Percentiles rank a stretch among this genome's conserved stretches.
Conservation (phyloP, 2,888 invertebrate genomes). For the Ptychoptera albimana region DNA sequence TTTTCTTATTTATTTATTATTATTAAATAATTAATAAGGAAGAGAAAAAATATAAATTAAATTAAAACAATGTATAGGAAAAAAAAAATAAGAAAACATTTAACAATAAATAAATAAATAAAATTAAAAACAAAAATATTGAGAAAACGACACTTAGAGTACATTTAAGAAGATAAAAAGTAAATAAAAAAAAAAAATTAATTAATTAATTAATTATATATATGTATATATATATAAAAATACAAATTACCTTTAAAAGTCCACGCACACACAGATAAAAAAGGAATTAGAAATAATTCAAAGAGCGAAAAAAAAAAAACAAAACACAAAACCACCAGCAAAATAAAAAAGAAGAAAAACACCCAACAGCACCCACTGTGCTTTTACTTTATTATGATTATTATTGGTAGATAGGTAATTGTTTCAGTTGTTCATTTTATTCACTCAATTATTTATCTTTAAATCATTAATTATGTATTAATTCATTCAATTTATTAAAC, state of each 20-base stretch:
- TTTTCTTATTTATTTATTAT: background rate
- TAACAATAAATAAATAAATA: background rate
- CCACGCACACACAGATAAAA: too few relatives aligned
- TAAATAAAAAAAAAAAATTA: constrained; percentile 1
- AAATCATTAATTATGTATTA: too few relatives aligned
- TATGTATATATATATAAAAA: background rate
- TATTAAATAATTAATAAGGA: background rate
- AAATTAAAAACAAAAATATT: background rate
- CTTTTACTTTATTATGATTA: too few relatives aligned
- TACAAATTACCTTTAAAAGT: background rate
- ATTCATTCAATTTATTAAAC: too few relatives aligned
- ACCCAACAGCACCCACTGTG: too few relatives aligned
- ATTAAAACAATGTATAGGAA: background rate
- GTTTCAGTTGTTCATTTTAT: too few relatives aligned
- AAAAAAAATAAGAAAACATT: background rate
- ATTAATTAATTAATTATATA: background rate
- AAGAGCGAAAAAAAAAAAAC: too few relatives aligned
- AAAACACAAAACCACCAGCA: background rate
- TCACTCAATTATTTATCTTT: too few relatives aligned
- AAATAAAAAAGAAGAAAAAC: background rate
- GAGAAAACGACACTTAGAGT: constrained; percentile 6
- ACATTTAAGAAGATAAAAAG: constrained; percentile 3
- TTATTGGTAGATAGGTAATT: too few relatives aligned
- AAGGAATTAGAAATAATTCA: too few relatives aligned
- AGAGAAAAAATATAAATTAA: background rate